Evolutionary conservation across 2,797 vertebrate species (phyloP), one percentile per base, ranked within the genome.

Genomic region (Cottoperca gobio): DNA sequence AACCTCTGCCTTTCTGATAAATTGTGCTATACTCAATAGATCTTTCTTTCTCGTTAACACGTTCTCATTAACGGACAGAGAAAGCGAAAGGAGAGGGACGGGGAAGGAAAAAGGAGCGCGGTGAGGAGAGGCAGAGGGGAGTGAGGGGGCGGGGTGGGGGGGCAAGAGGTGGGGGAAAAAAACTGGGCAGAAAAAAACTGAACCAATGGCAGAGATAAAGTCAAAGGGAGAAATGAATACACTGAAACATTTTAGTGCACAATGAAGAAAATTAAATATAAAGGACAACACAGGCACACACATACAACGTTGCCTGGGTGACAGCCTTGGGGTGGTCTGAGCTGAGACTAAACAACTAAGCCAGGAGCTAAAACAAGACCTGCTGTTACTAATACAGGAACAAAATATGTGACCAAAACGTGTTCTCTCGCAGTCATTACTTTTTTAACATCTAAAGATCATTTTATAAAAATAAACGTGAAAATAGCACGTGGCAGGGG

Each of bases 41-140:
- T 95, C 92, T 94, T 94, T 95, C 91, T 93, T 91, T 94, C 94
- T 94, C 93, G 93, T 95, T 95, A 95, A 94, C 91, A 93, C 91
- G 92, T 93, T 95, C 92, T 94, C 92, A 94, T 95, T 95, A 95
- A 94, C 89, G 83, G 84, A 89, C 82, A 80, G 85, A 86, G 84
- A 89, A 89, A 89, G 89, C 61, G 75, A 84, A 85, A 73, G 68
- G 70, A 75, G 40, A 54, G 64, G 64, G 39, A 68, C 50, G 50
- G 49, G 76, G 45, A 73, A 37, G 33, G 59, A 66, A 67, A 49
- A 69, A 65, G 76, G 73, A 77, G 70, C 72, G 66, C 21, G 43
- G 48, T 0, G 28, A 54, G 62, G 76, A 59, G 82, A 83, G 81
- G 73, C 70, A 62, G 73, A 84, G 78, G 58, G 54, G 60, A 45